Percentiles rank a stretch among this genome's conserved stretches.
phyloP scores from a whole-genome alignment of 2,797 vertebrate species.

The Micropoecilia bifurca region DNA sequence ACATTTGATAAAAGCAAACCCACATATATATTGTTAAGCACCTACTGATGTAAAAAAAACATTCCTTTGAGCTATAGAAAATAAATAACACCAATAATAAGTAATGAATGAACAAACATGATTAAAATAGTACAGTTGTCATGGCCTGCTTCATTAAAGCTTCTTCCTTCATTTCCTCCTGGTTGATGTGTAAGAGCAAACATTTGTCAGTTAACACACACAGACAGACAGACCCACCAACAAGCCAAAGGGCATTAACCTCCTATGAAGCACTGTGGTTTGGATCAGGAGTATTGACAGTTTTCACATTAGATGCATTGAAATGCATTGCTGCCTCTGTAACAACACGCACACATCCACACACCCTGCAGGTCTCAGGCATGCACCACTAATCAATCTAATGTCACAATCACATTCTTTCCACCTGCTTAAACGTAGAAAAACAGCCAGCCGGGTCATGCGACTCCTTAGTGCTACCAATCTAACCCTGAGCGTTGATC shows the following conservation, averaged over 20 bases:
- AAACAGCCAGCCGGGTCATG: constrained; percentile 61
- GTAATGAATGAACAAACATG: background rate
- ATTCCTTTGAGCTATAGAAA: background rate
- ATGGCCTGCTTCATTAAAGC: constrained; percentile 49
- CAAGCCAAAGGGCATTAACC: constrained; percentile 70
- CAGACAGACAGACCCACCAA: constrained; percentile 16
- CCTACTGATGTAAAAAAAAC: background rate
- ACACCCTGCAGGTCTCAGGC: constrained; percentile 26
- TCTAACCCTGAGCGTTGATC: constrained; percentile 86
- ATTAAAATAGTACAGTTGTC: constrained; percentile 38
- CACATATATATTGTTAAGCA: background rate
- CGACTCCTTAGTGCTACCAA: constrained; percentile 64
- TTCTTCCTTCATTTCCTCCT: constrained; percentile 44
- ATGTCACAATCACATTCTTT: constrained; percentile 74
- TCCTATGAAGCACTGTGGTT: constrained; percentile 62
- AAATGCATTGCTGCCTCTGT: constrained; percentile 78
- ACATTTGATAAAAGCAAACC: constrained; percentile 21
- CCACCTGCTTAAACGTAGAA: constrained; percentile 69
- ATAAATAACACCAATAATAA: background rate
- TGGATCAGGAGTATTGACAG: constrained; percentile 84
- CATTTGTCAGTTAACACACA: constrained; percentile 65
- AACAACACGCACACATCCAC: constrained; percentile 18
- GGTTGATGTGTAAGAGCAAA: constrained; percentile 49
- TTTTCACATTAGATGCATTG: constrained; percentile 80
- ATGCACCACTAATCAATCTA: constrained; percentile 77